phyloP scores from a whole-genome alignment of 2,113 vertebrate species.

The Uropsilus gracilis region DNA sequence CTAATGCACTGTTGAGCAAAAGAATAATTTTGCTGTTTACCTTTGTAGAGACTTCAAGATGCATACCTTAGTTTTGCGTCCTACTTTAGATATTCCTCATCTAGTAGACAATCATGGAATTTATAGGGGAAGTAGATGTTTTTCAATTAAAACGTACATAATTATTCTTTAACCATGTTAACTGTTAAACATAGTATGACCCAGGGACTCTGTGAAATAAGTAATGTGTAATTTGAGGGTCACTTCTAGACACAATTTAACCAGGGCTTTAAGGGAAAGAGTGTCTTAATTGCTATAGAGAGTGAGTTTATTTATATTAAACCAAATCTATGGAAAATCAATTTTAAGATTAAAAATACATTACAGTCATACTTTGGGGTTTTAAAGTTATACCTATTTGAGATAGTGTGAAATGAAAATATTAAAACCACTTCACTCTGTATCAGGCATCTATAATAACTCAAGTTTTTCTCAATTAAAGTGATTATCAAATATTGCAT shows the following conservation, averaged over 20 bases:
- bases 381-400: conserved; percentile 9
- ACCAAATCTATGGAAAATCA: neutral
- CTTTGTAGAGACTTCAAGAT: neutral
- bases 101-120: neutral
- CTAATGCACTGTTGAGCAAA: neutral
- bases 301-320: conserved; percentile 35
- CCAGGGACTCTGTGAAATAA: neutral
- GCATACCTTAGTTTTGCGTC: neutral
- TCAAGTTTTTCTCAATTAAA: conserved; percentile 15
- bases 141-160: neutral
- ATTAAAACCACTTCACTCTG: neutral
- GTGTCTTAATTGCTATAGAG: conserved; percentile 19
- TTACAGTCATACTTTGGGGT: neutral
- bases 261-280: neutral
- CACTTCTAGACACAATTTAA: neutral
- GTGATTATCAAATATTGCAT: neutral
- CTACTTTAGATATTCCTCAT: neutral
- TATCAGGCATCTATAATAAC: neutral
- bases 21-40: neutral
- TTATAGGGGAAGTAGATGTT: neutral
- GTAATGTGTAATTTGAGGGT: neutral
- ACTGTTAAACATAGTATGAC: conserved; percentile 1
- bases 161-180: conserved; percentile 24
- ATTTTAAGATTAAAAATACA: conserved; percentile 48
- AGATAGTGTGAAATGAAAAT: neutral